phyloP scores from a whole-genome alignment of 2,797 vertebrate species.

The Rhynchotus rufescens region DNA sequence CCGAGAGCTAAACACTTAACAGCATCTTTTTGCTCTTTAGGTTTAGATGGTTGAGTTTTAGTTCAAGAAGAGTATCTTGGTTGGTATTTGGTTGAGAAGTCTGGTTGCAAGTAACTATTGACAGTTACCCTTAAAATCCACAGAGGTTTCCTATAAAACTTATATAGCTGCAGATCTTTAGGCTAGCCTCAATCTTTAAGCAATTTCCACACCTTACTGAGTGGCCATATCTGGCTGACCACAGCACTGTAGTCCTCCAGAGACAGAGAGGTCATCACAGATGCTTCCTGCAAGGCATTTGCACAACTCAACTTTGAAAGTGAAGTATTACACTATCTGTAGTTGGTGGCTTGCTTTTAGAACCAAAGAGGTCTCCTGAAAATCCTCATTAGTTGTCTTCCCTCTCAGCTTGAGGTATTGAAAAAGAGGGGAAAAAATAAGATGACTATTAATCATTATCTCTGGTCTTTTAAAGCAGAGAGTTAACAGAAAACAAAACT shows the following conservation, averaged over 20 bases:
- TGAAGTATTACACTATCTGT: neutral
- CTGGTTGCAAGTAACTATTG: neutral
- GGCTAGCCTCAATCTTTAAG: neutral
- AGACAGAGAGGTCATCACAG: neutral
- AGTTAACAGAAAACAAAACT: neutral
- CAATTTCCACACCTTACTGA: neutral
- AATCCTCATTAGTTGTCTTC: neutral
- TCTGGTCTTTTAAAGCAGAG: neutral
- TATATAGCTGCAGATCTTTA: neutral
- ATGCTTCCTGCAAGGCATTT: neutral
- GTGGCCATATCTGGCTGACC: neutral
- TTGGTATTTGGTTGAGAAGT: neutral
- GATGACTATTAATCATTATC: neutral
- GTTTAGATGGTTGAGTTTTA: neutral
- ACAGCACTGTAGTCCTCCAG: neutral
- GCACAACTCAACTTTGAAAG: neutral
- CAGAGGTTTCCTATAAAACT: neutral
- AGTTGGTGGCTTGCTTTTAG: neutral
- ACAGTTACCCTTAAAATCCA: neutral
- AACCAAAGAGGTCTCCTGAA: constrained; percentile 6
- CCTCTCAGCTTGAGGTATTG: neutral
- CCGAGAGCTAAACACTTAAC: neutral
- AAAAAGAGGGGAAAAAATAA: neutral
- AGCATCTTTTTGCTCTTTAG: neutral
- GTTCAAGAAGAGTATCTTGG: neutral